Evolutionary conservation across 1,140 invertebrate genomes (phyloP).

Genomic region (Dreissena polymorpha): DNA sequence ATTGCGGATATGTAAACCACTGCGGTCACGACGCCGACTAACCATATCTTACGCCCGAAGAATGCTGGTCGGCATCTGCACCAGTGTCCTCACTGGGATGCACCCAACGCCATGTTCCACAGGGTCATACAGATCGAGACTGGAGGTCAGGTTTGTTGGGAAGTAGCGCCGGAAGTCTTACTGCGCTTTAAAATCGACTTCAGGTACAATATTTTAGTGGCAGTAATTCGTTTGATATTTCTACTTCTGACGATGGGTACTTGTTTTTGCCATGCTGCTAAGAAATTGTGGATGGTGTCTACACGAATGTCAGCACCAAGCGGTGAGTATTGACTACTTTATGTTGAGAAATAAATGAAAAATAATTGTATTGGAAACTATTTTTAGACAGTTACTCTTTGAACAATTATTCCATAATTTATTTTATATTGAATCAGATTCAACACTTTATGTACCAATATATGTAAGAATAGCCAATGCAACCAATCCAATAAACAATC

Average conservation of each 20-base stretch:
- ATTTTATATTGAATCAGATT: too few species aligned
- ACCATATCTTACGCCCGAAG: conserved; percentile 93
- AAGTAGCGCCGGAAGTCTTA: conserved; percentile 65
- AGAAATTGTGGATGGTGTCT: conserved; percentile 74
- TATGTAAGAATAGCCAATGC: too few species aligned
- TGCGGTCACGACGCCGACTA: conserved; percentile 87
- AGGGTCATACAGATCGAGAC: conserved; percentile 83
- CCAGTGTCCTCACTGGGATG: conserved; percentile 71
- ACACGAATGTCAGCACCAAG: not conserved
- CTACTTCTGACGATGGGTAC: conserved; percentile 87
- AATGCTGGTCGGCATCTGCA: conserved; percentile 76
- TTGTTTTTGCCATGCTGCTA: conserved; percentile 81
- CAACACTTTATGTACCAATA: too few species aligned
- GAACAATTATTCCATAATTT: too few species aligned
- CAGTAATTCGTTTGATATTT: conserved; percentile 86
- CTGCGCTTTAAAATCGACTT: conserved; percentile 81
- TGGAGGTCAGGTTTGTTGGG: conserved; percentile 65
- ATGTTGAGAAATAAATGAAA: too few species aligned
- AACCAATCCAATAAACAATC: too few species aligned
- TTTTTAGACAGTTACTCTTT: too few species aligned
- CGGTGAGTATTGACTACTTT: not conserved
- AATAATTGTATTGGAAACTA: too few species aligned
- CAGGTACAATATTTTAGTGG: conserved; percentile 88
- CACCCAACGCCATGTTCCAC: conserved; percentile 86
- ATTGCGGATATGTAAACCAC: conserved; percentile 92